These are phyloP conservation scores for Loris lydekkerianus DNA, from an alignment of 2,797 vertebrate genomes.

Conservation along the genomic window DNA sequence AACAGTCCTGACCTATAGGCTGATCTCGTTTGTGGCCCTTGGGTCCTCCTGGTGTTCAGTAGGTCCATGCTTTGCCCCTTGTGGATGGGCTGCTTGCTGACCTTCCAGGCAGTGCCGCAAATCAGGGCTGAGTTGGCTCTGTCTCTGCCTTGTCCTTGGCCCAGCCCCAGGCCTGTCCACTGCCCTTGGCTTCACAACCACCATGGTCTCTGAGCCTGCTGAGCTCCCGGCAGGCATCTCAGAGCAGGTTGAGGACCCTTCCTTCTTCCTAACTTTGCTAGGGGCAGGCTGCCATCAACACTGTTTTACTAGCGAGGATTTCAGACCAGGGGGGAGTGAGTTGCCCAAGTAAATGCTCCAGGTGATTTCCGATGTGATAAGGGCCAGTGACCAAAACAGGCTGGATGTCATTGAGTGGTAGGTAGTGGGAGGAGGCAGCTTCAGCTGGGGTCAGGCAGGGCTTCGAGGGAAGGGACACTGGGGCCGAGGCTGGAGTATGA, in stretches of 20 bases:
- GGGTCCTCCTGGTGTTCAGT: too few species aligned
- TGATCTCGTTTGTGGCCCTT: accelerated
- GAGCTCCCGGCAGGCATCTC: not conserved
- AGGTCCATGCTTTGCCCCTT: not conserved
- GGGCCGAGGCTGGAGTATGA: not conserved
- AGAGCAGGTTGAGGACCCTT: not conserved
- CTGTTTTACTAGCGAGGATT: not conserved
- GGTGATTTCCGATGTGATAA: not conserved
- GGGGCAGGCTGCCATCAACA: accelerated
- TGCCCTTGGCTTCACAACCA: too few species aligned
- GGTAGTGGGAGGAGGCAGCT: not conserved
- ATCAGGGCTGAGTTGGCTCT: not conserved
- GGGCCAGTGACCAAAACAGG: not conserved
- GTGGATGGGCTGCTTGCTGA: not conserved
- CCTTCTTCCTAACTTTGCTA: accelerated
- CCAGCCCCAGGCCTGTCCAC: not conserved
- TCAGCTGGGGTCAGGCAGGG: not conserved
- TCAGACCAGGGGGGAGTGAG: not conserved
- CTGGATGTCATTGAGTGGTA: not conserved
- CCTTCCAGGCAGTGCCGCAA: not conserved
- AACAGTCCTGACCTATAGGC: too few species aligned
- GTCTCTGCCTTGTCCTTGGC: not conserved
- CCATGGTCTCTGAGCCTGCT: not conserved
- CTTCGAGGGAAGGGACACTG: not conserved
- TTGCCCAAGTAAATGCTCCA: not conserved